Evolutionary conservation across 2,888 invertebrate species (phyloP), one percentile per base, ranked within the genome.

Genomic region (Chloroclysta siterata): DNA sequence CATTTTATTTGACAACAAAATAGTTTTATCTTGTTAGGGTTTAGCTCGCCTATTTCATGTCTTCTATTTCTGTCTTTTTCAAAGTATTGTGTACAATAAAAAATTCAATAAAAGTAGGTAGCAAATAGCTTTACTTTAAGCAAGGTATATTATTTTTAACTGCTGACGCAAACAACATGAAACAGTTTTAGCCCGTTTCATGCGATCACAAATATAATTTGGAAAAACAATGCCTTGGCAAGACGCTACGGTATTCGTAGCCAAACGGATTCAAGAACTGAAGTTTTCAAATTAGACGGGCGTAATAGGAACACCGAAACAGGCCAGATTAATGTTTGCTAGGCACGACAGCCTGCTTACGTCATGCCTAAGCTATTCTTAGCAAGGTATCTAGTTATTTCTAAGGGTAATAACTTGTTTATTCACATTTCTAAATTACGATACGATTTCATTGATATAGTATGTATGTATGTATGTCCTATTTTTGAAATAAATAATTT

Each of bases 271-370:
- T 66, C 74, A 73, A 76, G 79, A 75, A 76, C 69, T 68, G 28
- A 75, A 85, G 78, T 85, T 84, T 84, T 71, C 73, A 77, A 78
- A 82, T 83, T 81, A 84, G 72, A 62, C 69, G 71, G 63, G 70
- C 70, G 67, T 69, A 72, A 65, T 65, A 72, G 69, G 71, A 69
- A 70, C 72, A 65, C 65, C 65, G 71, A 72, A 76, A 74, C 63
- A 60, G 66, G 71, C 71, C 69, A 71, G 63, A 70, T 73, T 77
- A 80, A 75, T 71, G 73, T 70, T 67, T 66, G 70, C 73, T 63
- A 68, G 70, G 66, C 70, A 68, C 68, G 70, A 69, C 74, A 69
- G 66, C 66, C 71, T 66, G 65, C 64, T 69, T 62, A 60, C 65
- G 68, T 68, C 71, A 69, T 63, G 44, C 59, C 59, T 46, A 61